Base-by-base conservation (phyloP, 2,888 invertebrate genomes). In the Gryllus longicercus region DNA sequence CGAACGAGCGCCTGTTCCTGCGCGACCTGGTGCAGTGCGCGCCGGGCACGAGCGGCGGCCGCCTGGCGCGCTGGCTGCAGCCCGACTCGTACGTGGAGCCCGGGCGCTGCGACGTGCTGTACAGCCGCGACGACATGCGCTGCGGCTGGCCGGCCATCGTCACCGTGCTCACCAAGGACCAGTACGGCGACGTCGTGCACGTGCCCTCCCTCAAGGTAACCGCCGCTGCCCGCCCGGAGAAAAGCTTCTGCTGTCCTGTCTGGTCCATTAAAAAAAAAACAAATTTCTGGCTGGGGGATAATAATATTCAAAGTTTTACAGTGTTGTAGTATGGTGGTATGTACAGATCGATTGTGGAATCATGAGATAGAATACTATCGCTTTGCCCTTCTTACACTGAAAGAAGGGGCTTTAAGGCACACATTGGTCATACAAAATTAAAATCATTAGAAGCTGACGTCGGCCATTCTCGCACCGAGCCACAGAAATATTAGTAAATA, bases 51-150 rank as follows among this genome's bases (percentile, higher is more conserved):
- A 92, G 93, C 84, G 98, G 99, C 1, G 98, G 97, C 8, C 91
- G 98, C 79, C 89, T 99, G 83, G 97, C 98, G 0, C 93, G 95
- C 85, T 99, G 98, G 98, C 88, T 99, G 80, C 96, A 97, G 85
- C 97, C 97, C 2, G 96, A 96, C 85, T 93, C 97, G 50, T 93
- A 95, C 83, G 94, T 98, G 78, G 98, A 98, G 87, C 96, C 97
- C 0, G 87, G 91, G 82, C 93, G 94, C 85, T 97, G 96, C 87
- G 95, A 96, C 87, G 91, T 97, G 80, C 89, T 93, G 82, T 93
- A 93, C 84, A 93, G 93, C 51, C 88, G 91, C 79, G 92, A 92
- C 84, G 91, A 92, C 80, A 87, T 92, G 83, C 91, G 94, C 79
- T 95, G 94, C 85, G 95, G 95, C 78, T 95, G 94, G 93, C 95